Conservation (phyloP, 1,140 invertebrate genomes). For the Zaprionus davidi region DNA sequence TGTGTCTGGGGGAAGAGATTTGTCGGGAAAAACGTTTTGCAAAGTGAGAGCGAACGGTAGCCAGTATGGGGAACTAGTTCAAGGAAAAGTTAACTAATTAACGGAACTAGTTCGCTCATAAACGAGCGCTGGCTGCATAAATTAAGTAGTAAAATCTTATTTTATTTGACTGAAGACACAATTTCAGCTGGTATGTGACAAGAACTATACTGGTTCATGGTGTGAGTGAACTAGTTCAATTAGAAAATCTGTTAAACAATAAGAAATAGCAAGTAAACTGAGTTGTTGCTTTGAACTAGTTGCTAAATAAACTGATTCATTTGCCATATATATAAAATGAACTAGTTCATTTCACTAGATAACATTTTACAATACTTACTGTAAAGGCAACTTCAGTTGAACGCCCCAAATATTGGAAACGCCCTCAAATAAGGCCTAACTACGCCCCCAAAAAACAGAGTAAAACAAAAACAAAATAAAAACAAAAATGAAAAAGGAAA, state of each 20-base stretch:
- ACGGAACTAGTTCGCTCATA: not conserved
- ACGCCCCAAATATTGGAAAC: constrained; percentile 27
- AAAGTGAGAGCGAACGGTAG: not conserved
- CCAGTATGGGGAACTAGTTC: not conserved
- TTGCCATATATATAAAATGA: not conserved
- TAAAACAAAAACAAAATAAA: not conserved
- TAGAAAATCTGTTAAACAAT: not conserved
- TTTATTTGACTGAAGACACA: not conserved
- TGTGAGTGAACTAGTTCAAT: not conserved
- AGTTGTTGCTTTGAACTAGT: no score
- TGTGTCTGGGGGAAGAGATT: constrained; percentile 2
- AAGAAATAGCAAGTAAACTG: no score
- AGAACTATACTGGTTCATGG: not conserved
- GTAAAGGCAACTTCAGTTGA: constrained; percentile 10
- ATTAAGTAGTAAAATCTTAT: not conserved
- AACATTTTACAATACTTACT: not conserved
- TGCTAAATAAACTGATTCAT: not conserved
- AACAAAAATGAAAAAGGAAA: not conserved
- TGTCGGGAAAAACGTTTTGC: constrained; percentile 17
- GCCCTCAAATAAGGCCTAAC: constrained; percentile 29
- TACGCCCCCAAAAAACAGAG: constrained; percentile 31
- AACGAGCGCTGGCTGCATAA: not conserved
- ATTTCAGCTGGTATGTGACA: not conserved
- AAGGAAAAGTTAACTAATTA: constrained; percentile 4
- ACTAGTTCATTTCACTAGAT: not conserved